Conservation (phyloP, 2,888 invertebrate species). For the Brenthis hecate region DNA sequence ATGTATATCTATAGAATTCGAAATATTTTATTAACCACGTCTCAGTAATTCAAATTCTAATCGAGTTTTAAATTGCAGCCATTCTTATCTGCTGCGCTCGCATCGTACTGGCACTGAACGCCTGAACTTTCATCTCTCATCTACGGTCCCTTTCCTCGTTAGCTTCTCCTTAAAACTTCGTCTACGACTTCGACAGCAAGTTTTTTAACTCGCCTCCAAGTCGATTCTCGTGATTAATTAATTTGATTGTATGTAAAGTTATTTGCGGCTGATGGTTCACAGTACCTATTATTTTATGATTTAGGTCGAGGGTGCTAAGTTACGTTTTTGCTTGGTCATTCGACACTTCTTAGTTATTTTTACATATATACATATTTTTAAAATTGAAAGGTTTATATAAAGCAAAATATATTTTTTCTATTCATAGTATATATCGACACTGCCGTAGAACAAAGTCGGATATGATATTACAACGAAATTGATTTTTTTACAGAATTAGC, state of each 20-base stretch:
- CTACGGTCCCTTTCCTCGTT: conserved; percentile 74
- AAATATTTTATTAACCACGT: conserved; percentile 71
- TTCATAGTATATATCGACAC: no score
- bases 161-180: conserved; percentile 79
- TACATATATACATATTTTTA: conserved; percentile 50
- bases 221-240: conserved; percentile 78
- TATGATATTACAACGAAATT: no score
- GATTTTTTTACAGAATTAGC: no score
- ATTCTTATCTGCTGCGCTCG: conserved; percentile 75
- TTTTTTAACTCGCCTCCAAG: conserved; percentile 74
- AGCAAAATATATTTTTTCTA: no score
- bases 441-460: no score
- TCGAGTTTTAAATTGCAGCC: conserved; percentile 82
- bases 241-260: conserved; percentile 77
- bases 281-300: conserved; percentile 66
- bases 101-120: conserved; percentile 58
- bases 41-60: conserved; percentile 76
- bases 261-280: conserved; percentile 65
- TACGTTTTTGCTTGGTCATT: conserved; percentile 71
- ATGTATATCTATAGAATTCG: conserved; percentile 4
- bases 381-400: conserved; percentile 44
- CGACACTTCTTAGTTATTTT: conserved; percentile 64
- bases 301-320: conserved; percentile 61
- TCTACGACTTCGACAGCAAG: conserved; percentile 62
- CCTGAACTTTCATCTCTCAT: conserved; percentile 74